phyloP scores from a whole-genome alignment of 2,888 invertebrate species.

The Drosophila longiperda region DNA sequence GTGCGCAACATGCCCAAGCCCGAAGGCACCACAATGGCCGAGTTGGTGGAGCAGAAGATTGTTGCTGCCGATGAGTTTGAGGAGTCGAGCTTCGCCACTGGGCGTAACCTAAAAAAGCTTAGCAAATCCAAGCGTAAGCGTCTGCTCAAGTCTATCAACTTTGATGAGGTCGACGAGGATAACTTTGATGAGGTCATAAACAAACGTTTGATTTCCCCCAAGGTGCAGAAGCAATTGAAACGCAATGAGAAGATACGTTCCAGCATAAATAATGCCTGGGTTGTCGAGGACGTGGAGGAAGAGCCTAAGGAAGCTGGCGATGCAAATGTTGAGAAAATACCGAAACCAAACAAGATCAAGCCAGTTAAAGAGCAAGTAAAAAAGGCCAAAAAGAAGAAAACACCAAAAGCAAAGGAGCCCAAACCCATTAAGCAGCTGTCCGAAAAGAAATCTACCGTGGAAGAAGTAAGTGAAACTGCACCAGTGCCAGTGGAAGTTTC shows the following conservation, averaged over 20 bases:
- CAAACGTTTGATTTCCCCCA: constrained; percentile 71
- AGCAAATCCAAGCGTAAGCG: constrained; percentile 84
- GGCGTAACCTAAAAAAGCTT: constrained; percentile 84
- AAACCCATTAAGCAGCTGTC: constrained; percentile 8
- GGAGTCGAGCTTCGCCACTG: constrained; percentile 84
- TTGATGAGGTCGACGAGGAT: constrained; percentile 79
- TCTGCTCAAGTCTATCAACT: constrained; percentile 79
- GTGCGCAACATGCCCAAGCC: constrained; percentile 86
- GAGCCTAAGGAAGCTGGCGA: constrained; percentile 1
- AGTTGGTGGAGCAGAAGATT: constrained; percentile 82
- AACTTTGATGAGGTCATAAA: constrained; percentile 80
- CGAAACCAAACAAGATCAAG: constrained; percentile 15
- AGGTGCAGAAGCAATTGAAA: constrained; percentile 68
- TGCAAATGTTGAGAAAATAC: constrained; percentile 31
- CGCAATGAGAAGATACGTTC: constrained; percentile 69
- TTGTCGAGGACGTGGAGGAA: constrained; percentile 71
- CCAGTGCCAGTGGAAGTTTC: background rate
- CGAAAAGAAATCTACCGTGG: background rate
- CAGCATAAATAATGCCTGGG: constrained; percentile 69
- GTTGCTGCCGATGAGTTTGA: constrained; percentile 86
- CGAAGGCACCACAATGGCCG: constrained; percentile 72
- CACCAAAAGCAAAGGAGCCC: constrained; percentile 1
- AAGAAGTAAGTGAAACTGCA: constrained; percentile 1
- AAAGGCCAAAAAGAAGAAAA: constrained; percentile 32
- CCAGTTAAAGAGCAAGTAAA: constrained; percentile 17